Conservation (phyloP, 2,797 vertebrate species). For the Chelmon rostratus region DNA sequence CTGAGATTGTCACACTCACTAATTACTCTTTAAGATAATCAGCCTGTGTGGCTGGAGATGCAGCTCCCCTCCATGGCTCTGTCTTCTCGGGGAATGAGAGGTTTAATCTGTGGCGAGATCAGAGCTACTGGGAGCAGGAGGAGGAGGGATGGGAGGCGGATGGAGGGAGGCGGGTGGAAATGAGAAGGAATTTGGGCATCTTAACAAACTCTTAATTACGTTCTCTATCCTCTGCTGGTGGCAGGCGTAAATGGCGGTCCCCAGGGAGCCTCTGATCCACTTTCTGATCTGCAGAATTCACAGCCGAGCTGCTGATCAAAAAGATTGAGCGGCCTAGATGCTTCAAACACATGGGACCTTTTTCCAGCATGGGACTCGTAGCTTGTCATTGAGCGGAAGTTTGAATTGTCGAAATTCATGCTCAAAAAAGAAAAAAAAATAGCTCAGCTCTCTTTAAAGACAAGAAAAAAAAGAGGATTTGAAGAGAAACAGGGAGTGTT, state of each 20-base stretch:
- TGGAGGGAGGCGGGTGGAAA: constrained; percentile 69
- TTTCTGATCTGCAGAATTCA: constrained; percentile 85
- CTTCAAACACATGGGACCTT: constrained; percentile 85
- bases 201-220: constrained; percentile 86
- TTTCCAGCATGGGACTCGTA: constrained; percentile 72
- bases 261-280: constrained; percentile 84
- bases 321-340: constrained; percentile 82
- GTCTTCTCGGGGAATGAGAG: constrained; percentile 75
- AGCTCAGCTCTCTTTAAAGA: constrained; percentile 60
- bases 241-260: constrained; percentile 83
- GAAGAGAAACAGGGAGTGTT: constrained; percentile 63
- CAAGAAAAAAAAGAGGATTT: constrained; percentile 40
- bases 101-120: constrained; percentile 81
- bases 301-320: constrained; percentile 84
- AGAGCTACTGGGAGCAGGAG: constrained; percentile 73
- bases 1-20: constrained; percentile 78
- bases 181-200: constrained; percentile 84
- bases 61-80: constrained; percentile 64
- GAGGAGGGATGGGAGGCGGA: constrained; percentile 56
- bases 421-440: constrained; percentile 51
- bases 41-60: constrained; percentile 77
- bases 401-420: constrained; percentile 79
- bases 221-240: constrained; percentile 81
- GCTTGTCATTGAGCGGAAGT: constrained; percentile 81
- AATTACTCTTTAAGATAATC: constrained; percentile 84